These are phyloP conservation scores for Orthonychiurus folsomi DNA, from an alignment of 2,888 invertebrate species.

Conservation along the genomic window DNA sequence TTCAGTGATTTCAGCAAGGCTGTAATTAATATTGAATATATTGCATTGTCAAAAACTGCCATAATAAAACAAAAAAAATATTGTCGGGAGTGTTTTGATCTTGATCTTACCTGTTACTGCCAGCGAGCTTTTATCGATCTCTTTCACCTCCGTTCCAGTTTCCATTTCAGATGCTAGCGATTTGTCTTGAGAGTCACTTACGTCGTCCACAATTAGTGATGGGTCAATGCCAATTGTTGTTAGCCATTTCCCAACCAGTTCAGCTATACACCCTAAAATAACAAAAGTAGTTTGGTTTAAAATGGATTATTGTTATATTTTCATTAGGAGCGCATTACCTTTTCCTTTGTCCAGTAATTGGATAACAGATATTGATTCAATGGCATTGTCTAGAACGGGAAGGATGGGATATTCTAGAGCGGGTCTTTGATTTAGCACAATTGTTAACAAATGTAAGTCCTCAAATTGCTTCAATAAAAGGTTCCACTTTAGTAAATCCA, in stretches of 20 bases:
- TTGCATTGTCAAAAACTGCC: no score
- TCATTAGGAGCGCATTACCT: no score
- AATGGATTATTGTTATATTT: background rate
- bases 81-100: no score
- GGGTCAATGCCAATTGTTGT: slow-evolving; percentile 64
- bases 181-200: no score
- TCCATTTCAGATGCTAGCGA: no score
- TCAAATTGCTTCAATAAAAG: slow-evolving; percentile 78
- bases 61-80: no score
- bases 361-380: slow-evolving; percentile 42
- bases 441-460: slow-evolving; percentile 70
- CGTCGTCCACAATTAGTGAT: slow-evolving; percentile 45
- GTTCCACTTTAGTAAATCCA: slow-evolving; percentile 79
- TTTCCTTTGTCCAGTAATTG: slow-evolving; percentile 45
- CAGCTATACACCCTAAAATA: slow-evolving; percentile 77
- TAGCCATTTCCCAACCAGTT: slow-evolving; percentile 79
- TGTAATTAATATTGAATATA: slow-evolving; percentile 1
- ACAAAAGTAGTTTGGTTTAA: slow-evolving; percentile 9
- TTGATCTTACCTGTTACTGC: background rate
- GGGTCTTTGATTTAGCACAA: slow-evolving; percentile 49
- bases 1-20: slow-evolving; percentile 12
- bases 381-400: slow-evolving; percentile 24
- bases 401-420: slow-evolving; percentile 21
- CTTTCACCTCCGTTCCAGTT: no score
- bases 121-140: background rate